phyloP scores from a whole-genome alignment of 2,797 vertebrate species.

The Pseudopleuronectes americanus region DNA sequence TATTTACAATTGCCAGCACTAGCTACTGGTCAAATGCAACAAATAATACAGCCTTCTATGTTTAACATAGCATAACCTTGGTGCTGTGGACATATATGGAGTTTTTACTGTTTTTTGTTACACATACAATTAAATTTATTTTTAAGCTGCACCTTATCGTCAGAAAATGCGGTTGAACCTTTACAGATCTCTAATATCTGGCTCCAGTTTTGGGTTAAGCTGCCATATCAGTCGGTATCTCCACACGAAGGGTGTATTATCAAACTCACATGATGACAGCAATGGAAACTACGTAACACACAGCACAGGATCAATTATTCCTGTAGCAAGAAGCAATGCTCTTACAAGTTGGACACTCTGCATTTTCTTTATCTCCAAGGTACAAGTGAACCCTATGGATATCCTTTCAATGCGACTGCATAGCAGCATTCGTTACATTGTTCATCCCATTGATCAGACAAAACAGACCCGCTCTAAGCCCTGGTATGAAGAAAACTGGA shows the following conservation, averaged over 20 bases:
- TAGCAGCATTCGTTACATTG: not conserved
- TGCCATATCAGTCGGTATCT: not conserved
- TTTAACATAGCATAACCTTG: not conserved
- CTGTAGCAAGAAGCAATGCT: not conserved
- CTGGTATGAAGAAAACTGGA: slow-evolving; percentile 30
- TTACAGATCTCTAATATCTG: not conserved
- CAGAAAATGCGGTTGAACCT: not conserved
- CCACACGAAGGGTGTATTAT: not conserved
- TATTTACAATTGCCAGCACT: too few relatives aligned
- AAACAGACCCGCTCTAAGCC: slow-evolving; percentile 5
- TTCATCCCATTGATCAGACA: slow-evolving; percentile 9
- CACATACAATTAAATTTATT: not conserved
- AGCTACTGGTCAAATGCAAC: too few relatives aligned
- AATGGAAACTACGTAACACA: not conserved
- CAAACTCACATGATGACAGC: not conserved
- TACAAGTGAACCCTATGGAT: not conserved
- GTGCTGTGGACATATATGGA: not conserved
- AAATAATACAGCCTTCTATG: too few relatives aligned
- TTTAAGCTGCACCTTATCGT: not conserved
- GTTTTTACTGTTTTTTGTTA: not conserved
- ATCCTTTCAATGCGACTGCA: not conserved
- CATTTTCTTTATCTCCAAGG: not conserved
- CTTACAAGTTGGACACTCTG: not conserved
- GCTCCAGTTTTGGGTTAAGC: not conserved
- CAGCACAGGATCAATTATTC: not conserved